Conservation (phyloP, 2,888 invertebrate genomes). For the Neelides folsomi region DNA sequence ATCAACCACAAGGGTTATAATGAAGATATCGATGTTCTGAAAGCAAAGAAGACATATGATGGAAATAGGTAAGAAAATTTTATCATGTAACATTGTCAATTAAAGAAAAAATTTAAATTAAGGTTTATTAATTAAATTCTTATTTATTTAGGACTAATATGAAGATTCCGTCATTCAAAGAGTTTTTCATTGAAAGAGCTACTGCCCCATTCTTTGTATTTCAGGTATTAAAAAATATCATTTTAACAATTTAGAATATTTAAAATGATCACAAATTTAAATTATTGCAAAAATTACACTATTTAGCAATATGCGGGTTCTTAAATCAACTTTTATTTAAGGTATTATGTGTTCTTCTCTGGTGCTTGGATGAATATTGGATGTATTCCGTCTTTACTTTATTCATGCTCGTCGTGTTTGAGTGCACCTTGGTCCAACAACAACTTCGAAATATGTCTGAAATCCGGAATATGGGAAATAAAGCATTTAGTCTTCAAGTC, state of each 20-base stretch:
- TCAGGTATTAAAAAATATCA: constrained; percentile 55
- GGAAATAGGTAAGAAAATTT: constrained; percentile 64
- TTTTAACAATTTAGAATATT: too few relatives aligned
- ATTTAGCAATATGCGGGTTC: too few relatives aligned
- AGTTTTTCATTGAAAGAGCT: constrained; percentile 91
- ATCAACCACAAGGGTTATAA: constrained; percentile 73
- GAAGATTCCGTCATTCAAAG: constrained; percentile 90
- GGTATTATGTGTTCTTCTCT: constrained; percentile 94
- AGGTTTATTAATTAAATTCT: constrained; percentile 6
- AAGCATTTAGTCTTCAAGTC: constrained; percentile 79
- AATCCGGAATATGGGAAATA: constrained; percentile 98
- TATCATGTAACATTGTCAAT: too few relatives aligned
- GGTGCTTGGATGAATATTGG: constrained; percentile 99
- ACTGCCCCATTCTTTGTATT: constrained; percentile 99
- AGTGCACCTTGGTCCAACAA: constrained; percentile 95
- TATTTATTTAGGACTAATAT: constrained; percentile 50
- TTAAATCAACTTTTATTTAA: constrained; percentile 95
- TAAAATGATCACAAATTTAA: too few relatives aligned
- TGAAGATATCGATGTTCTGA: constrained; percentile 62
- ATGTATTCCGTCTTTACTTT: constrained; percentile 94
- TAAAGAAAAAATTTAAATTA: too few relatives aligned
- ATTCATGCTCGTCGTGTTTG: constrained; percentile 88
- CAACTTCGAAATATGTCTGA: constrained; percentile 96
- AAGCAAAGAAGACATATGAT: constrained; percentile 70
- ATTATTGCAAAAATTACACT: too few relatives aligned